phyloP scores from a whole-genome alignment of 2,797 vertebrate species.

The Erethizon dorsatum region DNA sequence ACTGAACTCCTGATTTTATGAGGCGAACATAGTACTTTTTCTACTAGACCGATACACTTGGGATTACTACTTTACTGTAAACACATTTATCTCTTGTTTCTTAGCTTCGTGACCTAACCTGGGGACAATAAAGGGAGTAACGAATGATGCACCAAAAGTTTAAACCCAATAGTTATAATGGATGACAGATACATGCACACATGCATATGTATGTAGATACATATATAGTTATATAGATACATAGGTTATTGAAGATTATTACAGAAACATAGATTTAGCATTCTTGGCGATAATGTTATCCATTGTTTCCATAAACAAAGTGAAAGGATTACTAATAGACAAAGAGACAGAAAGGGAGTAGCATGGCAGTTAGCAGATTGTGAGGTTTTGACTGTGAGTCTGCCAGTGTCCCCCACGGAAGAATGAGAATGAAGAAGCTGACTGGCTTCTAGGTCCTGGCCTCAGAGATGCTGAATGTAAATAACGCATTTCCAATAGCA shows the following conservation, averaged over 20 bases:
- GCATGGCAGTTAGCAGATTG: not conserved
- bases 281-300: not conserved
- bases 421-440: not conserved
- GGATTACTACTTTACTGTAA: not conserved
- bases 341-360: not conserved
- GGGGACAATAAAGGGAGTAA: not conserved
- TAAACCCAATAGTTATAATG: not conserved
- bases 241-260: not conserved
- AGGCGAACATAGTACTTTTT: not conserved
- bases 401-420: not conserved
- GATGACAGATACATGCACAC: not conserved
- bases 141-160: not conserved
- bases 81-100: not conserved
- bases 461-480: constrained; percentile 49
- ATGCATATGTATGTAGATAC: not conserved
- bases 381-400: not conserved
- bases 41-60: not conserved
- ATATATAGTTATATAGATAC: too few relatives aligned
- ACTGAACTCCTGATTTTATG: not conserved
- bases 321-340: not conserved
- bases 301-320: not conserved
- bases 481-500: constrained; percentile 69
- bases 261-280: not conserved
- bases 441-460: not conserved
- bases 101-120: not conserved